Percentiles rank a stretch among this genome's conserved stretches.
phyloP scores from a whole-genome alignment of 1,140 invertebrate genomes.

The Agrypnia vestita region DNA sequence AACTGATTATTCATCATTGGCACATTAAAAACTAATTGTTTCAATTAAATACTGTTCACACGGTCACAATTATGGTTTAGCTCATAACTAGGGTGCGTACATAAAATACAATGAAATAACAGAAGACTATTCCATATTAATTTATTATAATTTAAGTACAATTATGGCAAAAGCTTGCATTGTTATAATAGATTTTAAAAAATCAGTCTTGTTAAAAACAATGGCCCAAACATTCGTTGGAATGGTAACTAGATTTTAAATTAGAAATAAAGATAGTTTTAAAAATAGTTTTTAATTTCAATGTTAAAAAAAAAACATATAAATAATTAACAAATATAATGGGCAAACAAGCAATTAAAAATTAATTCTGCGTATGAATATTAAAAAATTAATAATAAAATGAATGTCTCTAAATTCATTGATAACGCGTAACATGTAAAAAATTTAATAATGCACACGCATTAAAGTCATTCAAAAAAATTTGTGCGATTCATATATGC shows the following conservation, averaged over 20 bases:
- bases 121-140: constrained; percentile 35
- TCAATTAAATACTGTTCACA: too few species aligned
- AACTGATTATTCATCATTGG: too few species aligned
- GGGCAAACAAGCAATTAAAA: constrained; percentile 21
- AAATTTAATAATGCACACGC: too few species aligned
- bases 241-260: constrained; percentile 60
- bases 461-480: too few species aligned
- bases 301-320: constrained; percentile 8
- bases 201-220: constrained; percentile 61
- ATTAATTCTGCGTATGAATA: background rate
- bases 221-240: constrained; percentile 59
- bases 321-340: constrained; percentile 31
- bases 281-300: constrained; percentile 31
- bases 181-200: constrained; percentile 56
- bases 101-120: constrained; percentile 4
- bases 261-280: constrained; percentile 29
- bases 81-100: too few species aligned
- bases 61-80: too few species aligned
- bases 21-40: too few species aligned
- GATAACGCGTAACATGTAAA: too few species aligned
- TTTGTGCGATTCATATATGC: too few species aligned
- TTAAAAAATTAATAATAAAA: too few species aligned
- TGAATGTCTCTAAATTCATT: too few species aligned
- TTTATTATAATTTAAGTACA: constrained; percentile 58
- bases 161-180: constrained; percentile 57